Percentiles rank a stretch among this genome's conserved stretches.
phyloP scores from a whole-genome alignment of 1,140 invertebrate species.

The Aphelenchoides fujianensis region DNA sequence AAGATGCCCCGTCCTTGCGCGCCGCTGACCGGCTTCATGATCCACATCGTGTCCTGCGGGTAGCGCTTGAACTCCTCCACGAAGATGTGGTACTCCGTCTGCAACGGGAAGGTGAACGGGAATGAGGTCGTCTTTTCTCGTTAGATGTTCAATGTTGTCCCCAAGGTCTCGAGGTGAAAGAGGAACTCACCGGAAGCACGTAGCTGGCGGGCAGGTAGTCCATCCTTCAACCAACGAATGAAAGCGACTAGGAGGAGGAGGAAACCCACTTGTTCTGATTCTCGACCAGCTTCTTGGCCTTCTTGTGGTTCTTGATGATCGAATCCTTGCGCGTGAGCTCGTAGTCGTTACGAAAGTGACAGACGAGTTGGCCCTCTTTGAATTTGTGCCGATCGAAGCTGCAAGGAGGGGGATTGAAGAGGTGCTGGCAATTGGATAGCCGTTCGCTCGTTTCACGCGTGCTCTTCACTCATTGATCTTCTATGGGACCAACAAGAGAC shows the following conservation, averaged over 20 bases:
- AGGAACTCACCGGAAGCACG: constrained; percentile 65
- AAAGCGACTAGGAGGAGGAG: constrained; percentile 11
- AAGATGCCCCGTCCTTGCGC: constrained; percentile 67
- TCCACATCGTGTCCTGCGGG: constrained; percentile 63
- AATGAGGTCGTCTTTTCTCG: not conserved
- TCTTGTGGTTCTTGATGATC: constrained; percentile 66
- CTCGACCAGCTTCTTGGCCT: constrained; percentile 63
- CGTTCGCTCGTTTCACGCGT: too few relatives aligned
- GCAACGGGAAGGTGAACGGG: constrained; percentile 5
- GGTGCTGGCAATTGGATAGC: too few relatives aligned
- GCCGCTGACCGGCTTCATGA: constrained; percentile 66
- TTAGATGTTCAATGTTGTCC: too few relatives aligned
- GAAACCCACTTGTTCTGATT: constrained; percentile 32
- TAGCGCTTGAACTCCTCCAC: constrained; percentile 66
- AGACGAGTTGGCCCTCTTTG: too few relatives aligned
- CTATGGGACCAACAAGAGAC: too few relatives aligned
- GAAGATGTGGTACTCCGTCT: constrained; percentile 67
- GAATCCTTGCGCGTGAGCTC: constrained; percentile 66
- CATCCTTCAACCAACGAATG: constrained; percentile 54
- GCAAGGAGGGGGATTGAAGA: too few relatives aligned
- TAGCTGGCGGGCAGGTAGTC: constrained; percentile 66
- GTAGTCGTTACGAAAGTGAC: too few relatives aligned
- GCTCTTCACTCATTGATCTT: too few relatives aligned
- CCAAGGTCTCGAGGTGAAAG: too few relatives aligned
- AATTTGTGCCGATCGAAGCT: too few relatives aligned